phyloP scores from a whole-genome alignment of 2,113 vertebrate genomes.

The Seriola dumerili region DNA sequence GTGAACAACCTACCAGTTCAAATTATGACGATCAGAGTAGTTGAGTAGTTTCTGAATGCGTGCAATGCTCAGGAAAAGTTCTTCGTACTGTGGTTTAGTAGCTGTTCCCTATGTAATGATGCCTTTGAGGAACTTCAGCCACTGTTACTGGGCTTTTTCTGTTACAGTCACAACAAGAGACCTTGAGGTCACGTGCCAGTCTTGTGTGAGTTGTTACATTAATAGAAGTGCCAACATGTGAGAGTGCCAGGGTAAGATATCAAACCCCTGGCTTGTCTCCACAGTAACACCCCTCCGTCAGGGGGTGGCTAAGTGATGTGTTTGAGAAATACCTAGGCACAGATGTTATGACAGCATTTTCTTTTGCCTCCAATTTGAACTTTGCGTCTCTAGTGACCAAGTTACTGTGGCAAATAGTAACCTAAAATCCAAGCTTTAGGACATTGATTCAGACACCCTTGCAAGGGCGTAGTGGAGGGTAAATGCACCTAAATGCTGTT shows the following conservation, averaged over 20 bases:
- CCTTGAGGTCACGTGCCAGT: not conserved
- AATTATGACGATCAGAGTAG: slow-evolving; percentile 10
- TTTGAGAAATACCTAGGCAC: not conserved
- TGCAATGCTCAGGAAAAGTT: not conserved
- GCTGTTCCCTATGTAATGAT: not conserved
- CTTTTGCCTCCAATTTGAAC: slow-evolving; percentile 9
- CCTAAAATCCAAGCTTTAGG: slow-evolving; percentile 9
- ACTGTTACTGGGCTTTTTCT: not conserved
- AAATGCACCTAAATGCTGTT: slow-evolving; percentile 28
- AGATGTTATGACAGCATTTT: slow-evolving; percentile 2
- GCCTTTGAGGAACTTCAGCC: no score
- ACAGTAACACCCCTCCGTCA: not conserved
- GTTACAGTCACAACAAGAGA: not conserved
- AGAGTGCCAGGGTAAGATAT: slow-evolving; percentile 5
- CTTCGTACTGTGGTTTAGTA: not conserved
- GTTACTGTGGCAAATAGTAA: not conserved
- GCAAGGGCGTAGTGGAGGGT: not conserved
- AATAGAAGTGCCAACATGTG: slow-evolving; percentile 2
- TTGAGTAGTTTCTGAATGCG: not conserved
- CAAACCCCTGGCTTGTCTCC: slow-evolving; percentile 2
- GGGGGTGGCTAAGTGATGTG: not conserved
- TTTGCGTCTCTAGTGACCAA: not conserved
- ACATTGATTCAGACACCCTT: not conserved
- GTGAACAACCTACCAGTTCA: slow-evolving; percentile 26
- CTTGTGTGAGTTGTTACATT: not conserved